Conservation (phyloP, 2,888 invertebrate genomes). For the Dryocosmus kuriphilus region DNA sequence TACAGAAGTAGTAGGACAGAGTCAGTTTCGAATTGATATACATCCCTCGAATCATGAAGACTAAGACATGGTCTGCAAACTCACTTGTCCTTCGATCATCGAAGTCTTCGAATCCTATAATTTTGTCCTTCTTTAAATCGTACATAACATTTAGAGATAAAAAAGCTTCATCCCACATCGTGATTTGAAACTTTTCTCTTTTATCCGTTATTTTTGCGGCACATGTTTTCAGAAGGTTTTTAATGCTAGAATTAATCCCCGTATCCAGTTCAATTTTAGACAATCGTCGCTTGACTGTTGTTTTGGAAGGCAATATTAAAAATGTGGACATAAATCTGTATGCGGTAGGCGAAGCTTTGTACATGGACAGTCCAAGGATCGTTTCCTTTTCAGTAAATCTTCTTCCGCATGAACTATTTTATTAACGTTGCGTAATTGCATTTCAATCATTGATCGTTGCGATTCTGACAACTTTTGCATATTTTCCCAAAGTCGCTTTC, state of each 20-base stretch:
- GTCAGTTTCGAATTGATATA: neutral
- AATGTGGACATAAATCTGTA: neutral
- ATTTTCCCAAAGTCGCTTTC: neutral
- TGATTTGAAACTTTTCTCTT: neutral
- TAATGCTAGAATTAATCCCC: neutral
- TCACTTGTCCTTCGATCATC: too few species aligned
- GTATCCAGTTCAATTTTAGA: constrained; percentile 6
- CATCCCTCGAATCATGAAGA: too few species aligned
- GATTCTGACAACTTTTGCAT: neutral
- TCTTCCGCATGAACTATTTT: neutral
- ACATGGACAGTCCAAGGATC: neutral
- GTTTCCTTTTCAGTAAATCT: neutral
- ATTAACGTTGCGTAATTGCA: neutral
- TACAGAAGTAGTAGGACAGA: neutral
- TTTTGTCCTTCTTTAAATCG: too few species aligned
- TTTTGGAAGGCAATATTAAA: neutral
- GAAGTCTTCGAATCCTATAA: too few species aligned
- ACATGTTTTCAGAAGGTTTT: neutral
- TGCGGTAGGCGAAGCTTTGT: neutral
- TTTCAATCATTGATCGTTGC: neutral
- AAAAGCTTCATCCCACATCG: neutral
- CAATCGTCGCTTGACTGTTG: neutral
- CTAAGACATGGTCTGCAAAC: too few species aligned
- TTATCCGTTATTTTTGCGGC: neutral
- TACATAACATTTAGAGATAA: too few species aligned